These are phyloP conservation scores for Orthosia gracilis DNA, from an alignment of 2,888 invertebrate genomes.

Conservation along the genomic window DNA sequence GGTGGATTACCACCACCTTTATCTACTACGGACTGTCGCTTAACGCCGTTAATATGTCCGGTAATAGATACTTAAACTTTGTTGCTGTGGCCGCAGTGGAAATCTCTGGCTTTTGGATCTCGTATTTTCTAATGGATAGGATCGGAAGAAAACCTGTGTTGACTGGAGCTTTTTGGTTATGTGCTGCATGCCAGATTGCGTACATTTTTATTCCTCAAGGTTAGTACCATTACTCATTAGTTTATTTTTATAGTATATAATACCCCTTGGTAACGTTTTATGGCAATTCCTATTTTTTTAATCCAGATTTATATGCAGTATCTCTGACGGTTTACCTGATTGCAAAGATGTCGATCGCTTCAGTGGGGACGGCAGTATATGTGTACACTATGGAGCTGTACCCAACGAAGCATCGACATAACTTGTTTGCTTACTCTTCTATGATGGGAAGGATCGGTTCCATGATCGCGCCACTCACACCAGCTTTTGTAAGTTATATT, in stretches of 20 bases:
- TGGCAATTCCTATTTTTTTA: not conserved
- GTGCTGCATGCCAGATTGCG: constrained; percentile 90
- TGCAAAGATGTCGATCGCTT: constrained; percentile 91
- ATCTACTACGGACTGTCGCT: constrained; percentile 93
- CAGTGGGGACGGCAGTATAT: constrained; percentile 90
- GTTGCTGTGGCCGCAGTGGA: constrained; percentile 92
- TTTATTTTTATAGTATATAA: too few species aligned
- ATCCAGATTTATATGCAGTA: constrained; percentile 67
- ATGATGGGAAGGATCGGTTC: constrained; percentile 92
- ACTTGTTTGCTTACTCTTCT: constrained; percentile 91
- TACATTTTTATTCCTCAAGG: constrained; percentile 90
- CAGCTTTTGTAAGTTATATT: constrained; percentile 87
- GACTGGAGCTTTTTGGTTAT: constrained; percentile 90
- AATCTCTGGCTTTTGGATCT: constrained; percentile 93
- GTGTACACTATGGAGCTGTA: constrained; percentile 92
- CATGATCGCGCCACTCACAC: constrained; percentile 92
- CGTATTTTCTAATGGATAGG: constrained; percentile 90
- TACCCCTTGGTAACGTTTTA: too few species aligned
- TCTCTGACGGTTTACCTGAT: constrained; percentile 88
- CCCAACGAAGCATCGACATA: constrained; percentile 91
- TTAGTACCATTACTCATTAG: constrained; percentile 67
- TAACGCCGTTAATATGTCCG: constrained; percentile 92
- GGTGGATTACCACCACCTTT: constrained; percentile 93
- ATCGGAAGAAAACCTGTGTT: constrained; percentile 92
- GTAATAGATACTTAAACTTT: constrained; percentile 93